Conservation (phyloP, 1,140 invertebrate species). For the Danaus plexippus region DNA sequence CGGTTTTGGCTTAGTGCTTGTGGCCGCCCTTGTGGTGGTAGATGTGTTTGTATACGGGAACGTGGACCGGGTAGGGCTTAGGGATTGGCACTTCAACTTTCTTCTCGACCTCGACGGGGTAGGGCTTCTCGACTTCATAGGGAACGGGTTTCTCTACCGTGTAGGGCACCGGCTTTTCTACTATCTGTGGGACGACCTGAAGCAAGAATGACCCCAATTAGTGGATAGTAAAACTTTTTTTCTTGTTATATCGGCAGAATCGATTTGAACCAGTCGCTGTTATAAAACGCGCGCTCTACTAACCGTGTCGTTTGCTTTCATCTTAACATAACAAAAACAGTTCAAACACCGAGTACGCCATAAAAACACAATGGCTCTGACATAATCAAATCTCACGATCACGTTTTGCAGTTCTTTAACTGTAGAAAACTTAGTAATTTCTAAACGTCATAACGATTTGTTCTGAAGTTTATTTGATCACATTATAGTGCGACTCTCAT, state of each 20-base stretch:
- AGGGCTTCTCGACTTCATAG: constrained; percentile 83
- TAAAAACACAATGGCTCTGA: constrained; percentile 30
- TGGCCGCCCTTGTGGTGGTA: constrained; percentile 77
- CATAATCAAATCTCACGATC: constrained; percentile 25
- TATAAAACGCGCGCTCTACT: constrained; percentile 6
- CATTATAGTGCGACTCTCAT: too few species aligned
- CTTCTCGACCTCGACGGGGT: constrained; percentile 83
- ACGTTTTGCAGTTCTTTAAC: too few species aligned
- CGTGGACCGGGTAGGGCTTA: constrained; percentile 84
- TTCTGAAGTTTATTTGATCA: too few species aligned
- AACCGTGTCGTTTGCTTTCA: constrained; percentile 11
- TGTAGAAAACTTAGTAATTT: too few species aligned
- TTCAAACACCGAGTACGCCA: constrained; percentile 15
- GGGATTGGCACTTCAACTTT: constrained; percentile 82
- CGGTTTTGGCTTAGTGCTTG: constrained; percentile 55
- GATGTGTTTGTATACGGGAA: constrained; percentile 86
- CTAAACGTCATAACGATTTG: too few species aligned
- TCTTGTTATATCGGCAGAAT: too few species aligned
- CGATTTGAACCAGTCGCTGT: not conserved
- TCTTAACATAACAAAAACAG: constrained; percentile 35
- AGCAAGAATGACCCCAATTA: constrained; percentile 15
- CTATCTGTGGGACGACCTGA: constrained; percentile 73
- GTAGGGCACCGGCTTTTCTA: constrained; percentile 83
- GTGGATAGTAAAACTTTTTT: too few species aligned
- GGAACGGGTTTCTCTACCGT: constrained; percentile 83